Base-by-base conservation (phyloP, 2,888 invertebrate genomes). In the Agriotes lineatus region DNA sequence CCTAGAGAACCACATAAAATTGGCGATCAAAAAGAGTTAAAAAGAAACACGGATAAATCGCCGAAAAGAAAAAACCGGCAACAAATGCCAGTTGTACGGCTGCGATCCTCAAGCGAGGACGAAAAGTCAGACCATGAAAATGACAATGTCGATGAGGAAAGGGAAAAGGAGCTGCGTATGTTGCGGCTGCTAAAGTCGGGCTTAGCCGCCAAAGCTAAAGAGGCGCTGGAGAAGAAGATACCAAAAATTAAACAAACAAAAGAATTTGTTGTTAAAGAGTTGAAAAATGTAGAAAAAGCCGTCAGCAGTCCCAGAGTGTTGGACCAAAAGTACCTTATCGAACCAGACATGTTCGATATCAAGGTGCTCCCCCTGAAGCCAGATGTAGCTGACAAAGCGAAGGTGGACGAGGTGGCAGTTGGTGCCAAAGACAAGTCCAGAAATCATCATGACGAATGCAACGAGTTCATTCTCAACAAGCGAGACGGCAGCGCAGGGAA, bases 191-290 rank as follows among this genome's bases (percentile, higher is more conserved):
- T 91, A 6, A 90, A 90, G 75, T 87, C 89, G 74, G 89, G 90
- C 72, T 82, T 89, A 80, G 88, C 92, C 63, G 87, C 91, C 70
- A 92, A 93, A 82, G 93, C 93, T 1, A 91, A 91, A 77, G 92
- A 91, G 79, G 85, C 86, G 1, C 82, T 90, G 63, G 90, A 90
- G 70, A 89, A 89, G 78, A 89, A 87, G 74, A 83, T 85, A 66
- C 85, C 85, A 9, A 79, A 76, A 65, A 30, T n/a, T 9, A 37
- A 62, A 52, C 22, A 14, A 48, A 5, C 12, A 6, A 35, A 60
- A 12, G 50, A 57, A 42, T 25, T 25, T 25, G 25, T 3, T 10
- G 14, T 2, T 3, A 52, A 20, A 25, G 62, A 50, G 7, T 10
- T 33, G 10, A 60, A 60, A 20, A 16, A 0, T 12, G 25, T 52